phyloP scores from a whole-genome alignment of 2,888 invertebrate genomes.

The Volucella inflata region DNA sequence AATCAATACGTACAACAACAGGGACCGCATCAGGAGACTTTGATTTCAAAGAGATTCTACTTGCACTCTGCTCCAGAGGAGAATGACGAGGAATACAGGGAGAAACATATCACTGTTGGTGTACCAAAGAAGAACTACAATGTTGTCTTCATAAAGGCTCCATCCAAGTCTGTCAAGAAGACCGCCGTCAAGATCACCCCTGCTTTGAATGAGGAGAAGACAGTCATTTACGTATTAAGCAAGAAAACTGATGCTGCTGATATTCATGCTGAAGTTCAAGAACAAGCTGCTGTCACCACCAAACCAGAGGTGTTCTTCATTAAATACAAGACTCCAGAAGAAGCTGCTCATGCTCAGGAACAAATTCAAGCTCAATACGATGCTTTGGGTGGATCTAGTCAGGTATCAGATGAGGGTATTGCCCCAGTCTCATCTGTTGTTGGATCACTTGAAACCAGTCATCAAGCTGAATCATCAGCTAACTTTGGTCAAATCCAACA shows the following conservation, averaged over 20 bases:
- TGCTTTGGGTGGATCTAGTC: constrained; percentile 82
- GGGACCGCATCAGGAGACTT: constrained; percentile 78
- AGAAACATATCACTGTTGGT: constrained; percentile 82
- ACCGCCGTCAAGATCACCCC: constrained; percentile 81
- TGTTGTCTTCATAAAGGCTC: constrained; percentile 84
- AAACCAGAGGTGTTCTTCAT: constrained; percentile 84
- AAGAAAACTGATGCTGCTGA: constrained; percentile 82
- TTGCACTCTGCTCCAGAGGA: constrained; percentile 84
- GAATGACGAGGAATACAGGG: constrained; percentile 80
- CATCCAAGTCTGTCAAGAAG: constrained; percentile 80
- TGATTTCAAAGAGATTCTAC: constrained; percentile 83
- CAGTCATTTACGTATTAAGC: constrained; percentile 83
- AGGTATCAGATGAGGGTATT: constrained; percentile 82
- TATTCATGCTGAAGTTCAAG: constrained; percentile 81
- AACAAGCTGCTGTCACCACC: constrained; percentile 80
- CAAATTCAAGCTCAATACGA: constrained; percentile 83
- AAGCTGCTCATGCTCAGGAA: constrained; percentile 82
- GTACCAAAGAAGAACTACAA: constrained; percentile 83
- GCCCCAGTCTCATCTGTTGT: constrained; percentile 82
- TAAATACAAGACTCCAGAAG: constrained; percentile 83
- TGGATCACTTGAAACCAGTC: constrained; percentile 79
- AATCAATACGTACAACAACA: constrained; percentile 71
- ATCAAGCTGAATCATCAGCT: constrained; percentile 34
- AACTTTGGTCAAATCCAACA: constrained; percentile 42
- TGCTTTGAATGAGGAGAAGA: constrained; percentile 83